phyloP scores from a whole-genome alignment of 2,797 vertebrate species.

The Microcaecilia unicolor region DNA sequence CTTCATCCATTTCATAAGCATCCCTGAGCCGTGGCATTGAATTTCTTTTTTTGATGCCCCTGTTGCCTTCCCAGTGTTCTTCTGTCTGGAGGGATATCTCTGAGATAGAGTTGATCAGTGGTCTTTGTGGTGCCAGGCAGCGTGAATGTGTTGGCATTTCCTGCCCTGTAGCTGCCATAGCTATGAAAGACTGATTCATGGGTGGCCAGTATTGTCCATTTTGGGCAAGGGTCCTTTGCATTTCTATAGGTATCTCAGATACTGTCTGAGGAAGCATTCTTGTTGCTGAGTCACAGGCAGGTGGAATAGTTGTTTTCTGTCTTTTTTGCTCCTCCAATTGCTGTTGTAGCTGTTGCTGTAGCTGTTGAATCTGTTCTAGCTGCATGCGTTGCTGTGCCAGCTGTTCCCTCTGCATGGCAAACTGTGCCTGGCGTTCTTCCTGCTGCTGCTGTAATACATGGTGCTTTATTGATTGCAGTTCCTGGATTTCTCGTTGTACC shows the following conservation, averaged over 20 bases:
- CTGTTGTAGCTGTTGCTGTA: constrained; percentile 96
- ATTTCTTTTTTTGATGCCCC: constrained; percentile 86
- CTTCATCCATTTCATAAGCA: constrained; percentile 66
- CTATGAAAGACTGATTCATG: constrained; percentile 45
- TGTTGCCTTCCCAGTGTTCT: constrained; percentile 65
- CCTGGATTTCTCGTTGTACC: constrained; percentile 93
- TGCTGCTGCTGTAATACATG: constrained; percentile 97
- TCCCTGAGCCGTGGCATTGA: constrained; percentile 92
- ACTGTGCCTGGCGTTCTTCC: constrained; percentile 86
- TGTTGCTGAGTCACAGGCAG: constrained; percentile 68
- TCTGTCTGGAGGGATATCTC: constrained; percentile 91
- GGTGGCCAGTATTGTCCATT: constrained; percentile 85
- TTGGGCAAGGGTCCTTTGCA: constrained; percentile 56
- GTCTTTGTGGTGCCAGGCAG: constrained; percentile 53
- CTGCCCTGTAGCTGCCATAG: constrained; percentile 47
- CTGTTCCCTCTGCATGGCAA: constrained; percentile 92
- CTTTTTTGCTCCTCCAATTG: constrained; percentile 95
- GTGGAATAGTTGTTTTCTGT: constrained; percentile 70
- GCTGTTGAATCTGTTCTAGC: constrained; percentile 92
- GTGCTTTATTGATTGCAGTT: constrained; percentile 94
- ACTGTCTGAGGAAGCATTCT: constrained; percentile 64
- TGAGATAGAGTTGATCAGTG: constrained; percentile 85
- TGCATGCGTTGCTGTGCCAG: constrained; percentile 93
- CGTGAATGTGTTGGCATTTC: constrained; percentile 49
- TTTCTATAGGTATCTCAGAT: constrained; percentile 46